Evolutionary conservation across 1,140 invertebrate genomes (phyloP), one percentile per base, ranked within the genome.

Genomic region (Hyphantria cunea): DNA sequence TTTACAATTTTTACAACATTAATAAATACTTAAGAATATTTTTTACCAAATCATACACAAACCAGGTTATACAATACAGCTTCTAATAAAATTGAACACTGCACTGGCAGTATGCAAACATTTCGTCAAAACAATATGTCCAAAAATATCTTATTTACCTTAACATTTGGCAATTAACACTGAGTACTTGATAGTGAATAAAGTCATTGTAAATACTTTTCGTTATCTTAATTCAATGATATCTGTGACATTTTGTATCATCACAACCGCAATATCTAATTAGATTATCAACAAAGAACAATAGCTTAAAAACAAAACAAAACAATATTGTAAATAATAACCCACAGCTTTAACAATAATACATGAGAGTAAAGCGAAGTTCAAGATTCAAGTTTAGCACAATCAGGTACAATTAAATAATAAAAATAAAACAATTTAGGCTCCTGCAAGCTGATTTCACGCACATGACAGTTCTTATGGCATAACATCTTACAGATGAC

Each of bases 91-190:
- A 45, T 48, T 49, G 17, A n/a, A 47, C 12, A 45, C 25, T 31
- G 39, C 53, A 45, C 11, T 25, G 32, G 53, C 44, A 48, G 6
- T 32, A 37, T 39, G 12, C 25, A 55, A 13, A 11, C n/a, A 44
- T 13, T 31, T 39, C n/a, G 14, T 37, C 14, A 48, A 58, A 58
- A 58, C 15, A 37, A 37, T 49, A 6, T 12, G 15, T 58, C 55
- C 55, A 58, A 58, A 58, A 58, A 58, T 58, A 58, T 58, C 9
- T 25, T 47, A 48, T 48, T 47, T 49, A 39, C 15, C 55, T 34
- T 50, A 9, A 60, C 48, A 51, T 68, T 71, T 71, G 62, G 69
- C 69, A 64, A 62, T 34, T 33, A 49, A 31, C 54, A 47, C 17
- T 34, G 42, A 56, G 53, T 56, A 17, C 42, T 34, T 9, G 45